Evolutionary conservation across 2,113 vertebrate genomes (phyloP).

Genomic region (Chloropsis cyanopogon): DNA sequence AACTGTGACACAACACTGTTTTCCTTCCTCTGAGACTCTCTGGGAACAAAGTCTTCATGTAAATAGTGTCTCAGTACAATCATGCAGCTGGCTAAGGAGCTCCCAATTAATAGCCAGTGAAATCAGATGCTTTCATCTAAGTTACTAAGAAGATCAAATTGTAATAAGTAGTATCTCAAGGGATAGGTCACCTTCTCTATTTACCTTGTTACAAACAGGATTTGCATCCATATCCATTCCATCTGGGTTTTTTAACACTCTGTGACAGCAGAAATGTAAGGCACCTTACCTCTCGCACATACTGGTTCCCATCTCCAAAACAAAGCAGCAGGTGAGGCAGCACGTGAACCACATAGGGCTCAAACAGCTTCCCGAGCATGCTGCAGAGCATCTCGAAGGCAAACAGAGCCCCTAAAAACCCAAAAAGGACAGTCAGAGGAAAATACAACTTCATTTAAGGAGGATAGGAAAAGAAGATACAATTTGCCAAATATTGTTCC

Average conservation of each 20-base stretch:
- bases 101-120: not conserved
- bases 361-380: conserved; percentile 97
- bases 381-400: conserved; percentile 98
- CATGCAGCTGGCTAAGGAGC: not conserved
- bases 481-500: not conserved
- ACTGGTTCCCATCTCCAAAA: conserved; percentile 98
- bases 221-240: not conserved
- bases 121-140: not conserved
- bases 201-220: not conserved
- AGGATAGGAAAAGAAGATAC: not conserved
- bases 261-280: not conserved
- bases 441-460: not conserved
- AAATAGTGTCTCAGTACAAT: not conserved
- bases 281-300: conserved; percentile 93
- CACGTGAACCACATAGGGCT: conserved; percentile 96
- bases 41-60: not conserved
- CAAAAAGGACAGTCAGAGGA: not conserved
- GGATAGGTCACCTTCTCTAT: not conserved
- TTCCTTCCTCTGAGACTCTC: not conserved
- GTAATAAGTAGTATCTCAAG: not conserved
- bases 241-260: not conserved
- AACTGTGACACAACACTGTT: not conserved
- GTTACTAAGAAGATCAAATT: not conserved
- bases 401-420: conserved; percentile 86
- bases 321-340: conserved; percentile 94